These are phyloP conservation scores for Oryzias woworae DNA, from an alignment of 2,113 vertebrate species.

Conservation along the genomic window DNA sequence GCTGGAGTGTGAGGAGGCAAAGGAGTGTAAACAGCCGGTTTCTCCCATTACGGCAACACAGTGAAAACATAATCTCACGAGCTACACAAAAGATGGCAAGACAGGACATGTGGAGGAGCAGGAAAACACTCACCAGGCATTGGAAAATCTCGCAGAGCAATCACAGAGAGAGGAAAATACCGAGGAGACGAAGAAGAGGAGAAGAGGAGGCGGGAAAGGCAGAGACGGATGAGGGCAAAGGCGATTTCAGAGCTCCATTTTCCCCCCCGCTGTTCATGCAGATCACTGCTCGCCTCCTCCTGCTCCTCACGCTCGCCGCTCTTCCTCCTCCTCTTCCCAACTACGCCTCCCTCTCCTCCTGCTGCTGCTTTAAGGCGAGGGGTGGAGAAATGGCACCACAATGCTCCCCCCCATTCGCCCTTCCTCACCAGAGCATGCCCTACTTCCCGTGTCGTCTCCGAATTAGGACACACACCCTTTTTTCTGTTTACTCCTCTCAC, in stretches of 20 bases:
- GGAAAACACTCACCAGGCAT: conserved; percentile 78
- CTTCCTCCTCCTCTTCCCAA: conserved; percentile 58
- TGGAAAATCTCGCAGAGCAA: conserved; percentile 64
- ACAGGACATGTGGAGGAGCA: conserved; percentile 46
- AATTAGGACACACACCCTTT: conserved; percentile 43
- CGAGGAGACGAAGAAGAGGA: conserved; percentile 31
- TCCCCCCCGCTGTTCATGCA: conserved; percentile 23
- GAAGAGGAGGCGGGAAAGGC: conserved; percentile 7
- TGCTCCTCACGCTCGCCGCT: conserved; percentile 52
- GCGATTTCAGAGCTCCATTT: conserved; percentile 65
- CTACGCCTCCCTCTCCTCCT: conserved; percentile 49
- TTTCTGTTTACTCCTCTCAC: conserved; percentile 16
- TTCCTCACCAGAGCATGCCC: conserved; percentile 55
- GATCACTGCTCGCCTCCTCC: conserved; percentile 37
- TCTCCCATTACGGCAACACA: conserved; percentile 8
- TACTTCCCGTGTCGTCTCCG: conserved; percentile 65
- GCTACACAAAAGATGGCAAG: conserved; percentile 33
- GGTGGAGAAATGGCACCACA: conserved; percentile 61
- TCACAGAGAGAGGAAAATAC: conserved; percentile 45
- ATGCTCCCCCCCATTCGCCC: conserved; percentile 48
- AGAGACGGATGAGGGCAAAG: conserved; percentile 44
- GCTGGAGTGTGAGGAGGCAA: conserved; percentile 40
- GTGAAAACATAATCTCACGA: not conserved
- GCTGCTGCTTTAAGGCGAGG: conserved; percentile 70
- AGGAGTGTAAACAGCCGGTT: conserved; percentile 29